Conservation (phyloP, 2,797 vertebrate genomes). For the Hyperoplus immaculatus region DNA sequence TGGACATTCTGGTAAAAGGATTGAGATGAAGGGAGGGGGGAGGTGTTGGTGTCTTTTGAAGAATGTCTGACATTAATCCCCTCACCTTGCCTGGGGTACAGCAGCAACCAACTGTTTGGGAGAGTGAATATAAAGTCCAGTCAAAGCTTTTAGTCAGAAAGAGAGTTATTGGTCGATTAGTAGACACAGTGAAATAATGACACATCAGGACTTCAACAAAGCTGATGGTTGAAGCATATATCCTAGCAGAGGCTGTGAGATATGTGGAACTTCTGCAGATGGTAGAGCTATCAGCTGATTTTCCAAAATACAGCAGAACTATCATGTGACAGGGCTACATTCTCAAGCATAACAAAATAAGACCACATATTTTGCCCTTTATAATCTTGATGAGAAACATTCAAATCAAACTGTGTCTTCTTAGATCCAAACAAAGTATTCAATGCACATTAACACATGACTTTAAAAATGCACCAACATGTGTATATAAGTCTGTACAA, state of each 20-base stretch:
- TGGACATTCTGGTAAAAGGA: conserved; percentile 26
- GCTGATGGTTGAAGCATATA: conserved; percentile 1
- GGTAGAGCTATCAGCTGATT: conserved; percentile 45
- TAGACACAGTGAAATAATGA: neutral
- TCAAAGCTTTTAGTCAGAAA: conserved; percentile 7
- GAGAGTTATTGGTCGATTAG: neutral
- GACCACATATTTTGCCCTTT: neutral
- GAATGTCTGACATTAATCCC: conserved; percentile 71
- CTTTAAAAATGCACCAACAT: neutral
- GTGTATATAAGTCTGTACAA: neutral
- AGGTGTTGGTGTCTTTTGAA: conserved; percentile 42
- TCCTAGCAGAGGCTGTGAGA: conserved; percentile 33
- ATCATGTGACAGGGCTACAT: conserved; percentile 24
- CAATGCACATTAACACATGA: conserved; percentile 1
- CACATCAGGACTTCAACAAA: neutral
- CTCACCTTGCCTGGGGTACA: conserved; percentile 40
- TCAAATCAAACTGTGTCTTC: neutral
- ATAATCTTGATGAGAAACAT: neutral
- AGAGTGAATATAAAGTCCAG: conserved; percentile 50
- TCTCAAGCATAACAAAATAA: neutral
- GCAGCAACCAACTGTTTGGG: conserved; percentile 46
- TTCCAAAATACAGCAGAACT: conserved; percentile 41
- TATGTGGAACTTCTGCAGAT: conserved; percentile 46
- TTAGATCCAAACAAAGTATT: neutral
- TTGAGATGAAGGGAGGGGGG: conserved; percentile 3